A percentile compares a stretch with the other conserved stretches of the same genome.
Evolutionary conservation across 2,113 vertebrate species (phyloP).

Genomic region (Ariopsis seemanni): DNA sequence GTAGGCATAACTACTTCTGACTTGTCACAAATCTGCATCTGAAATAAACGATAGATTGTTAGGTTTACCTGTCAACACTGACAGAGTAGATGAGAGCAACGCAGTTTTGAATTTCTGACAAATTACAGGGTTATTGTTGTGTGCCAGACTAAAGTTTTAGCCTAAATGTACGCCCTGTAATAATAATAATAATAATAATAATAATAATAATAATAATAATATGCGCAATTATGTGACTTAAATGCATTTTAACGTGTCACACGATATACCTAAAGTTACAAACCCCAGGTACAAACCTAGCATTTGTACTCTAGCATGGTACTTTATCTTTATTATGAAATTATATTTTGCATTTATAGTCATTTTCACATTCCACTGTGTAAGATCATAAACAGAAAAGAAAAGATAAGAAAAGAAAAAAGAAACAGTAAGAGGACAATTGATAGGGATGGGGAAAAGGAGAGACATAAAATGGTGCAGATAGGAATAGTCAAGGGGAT

Average conservation of each 20-base stretch:
- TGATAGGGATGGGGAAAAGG: background rate
- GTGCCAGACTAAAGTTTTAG: background rate
- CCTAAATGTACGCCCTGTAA: background rate
- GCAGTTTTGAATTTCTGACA: background rate
- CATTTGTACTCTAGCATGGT: background rate
- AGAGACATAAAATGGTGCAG: background rate
- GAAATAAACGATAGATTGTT: background rate
- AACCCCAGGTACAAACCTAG: background rate
- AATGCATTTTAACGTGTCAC: background rate
- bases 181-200: constrained; percentile 1
- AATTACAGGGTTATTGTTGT: background rate
- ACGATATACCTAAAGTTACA: background rate
- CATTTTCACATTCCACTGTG: background rate
- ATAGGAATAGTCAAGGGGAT: background rate
- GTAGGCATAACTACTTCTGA: background rate
- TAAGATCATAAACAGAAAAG: background rate
- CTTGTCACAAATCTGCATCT: background rate
- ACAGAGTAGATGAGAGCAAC: background rate
- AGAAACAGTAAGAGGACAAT: too few species aligned
- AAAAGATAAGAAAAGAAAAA: background rate
- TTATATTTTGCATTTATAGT: background rate
- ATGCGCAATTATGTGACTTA: too few species aligned
- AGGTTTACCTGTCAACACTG: background rate
- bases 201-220: background rate
- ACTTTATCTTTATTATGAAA: background rate